Evolutionary conservation across 2,797 vertebrate genomes (phyloP).

Genomic region (Tamandua tetradactyla): DNA sequence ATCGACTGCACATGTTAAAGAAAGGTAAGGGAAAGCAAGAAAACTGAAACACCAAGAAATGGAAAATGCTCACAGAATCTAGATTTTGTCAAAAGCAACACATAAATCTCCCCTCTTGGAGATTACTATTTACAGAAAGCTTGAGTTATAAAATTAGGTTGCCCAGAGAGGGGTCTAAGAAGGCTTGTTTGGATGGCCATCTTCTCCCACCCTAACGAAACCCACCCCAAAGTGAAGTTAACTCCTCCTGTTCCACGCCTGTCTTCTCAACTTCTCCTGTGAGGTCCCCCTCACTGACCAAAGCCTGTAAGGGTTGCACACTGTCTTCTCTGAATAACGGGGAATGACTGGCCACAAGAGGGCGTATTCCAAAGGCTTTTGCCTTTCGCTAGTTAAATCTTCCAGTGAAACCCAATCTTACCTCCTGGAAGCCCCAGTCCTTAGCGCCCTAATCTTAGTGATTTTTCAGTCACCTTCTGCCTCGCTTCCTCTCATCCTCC

Average conservation of each 20-base stretch:
- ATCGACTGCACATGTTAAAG: conserved; percentile 31
- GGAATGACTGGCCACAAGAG: conserved; percentile 85
- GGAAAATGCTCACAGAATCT: not conserved
- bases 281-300: conserved; percentile 6
- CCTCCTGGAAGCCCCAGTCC: conserved; percentile 68
- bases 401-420: conserved; percentile 55
- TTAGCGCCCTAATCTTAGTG: conserved; percentile 56
- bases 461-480: conserved; percentile 70
- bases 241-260: not conserved
- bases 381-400: conserved; percentile 61
- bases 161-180: not conserved
- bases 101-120: not conserved
- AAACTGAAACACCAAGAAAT: not conserved
- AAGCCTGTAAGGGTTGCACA: not conserved
- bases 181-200: not conserved
- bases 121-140: not conserved
- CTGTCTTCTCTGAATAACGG: conserved; percentile 13
- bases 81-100: not conserved
- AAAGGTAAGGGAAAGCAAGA: not conserved
- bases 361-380: conserved; percentile 86
- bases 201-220: not conserved
- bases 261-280: not conserved
- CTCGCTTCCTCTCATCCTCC: conserved; percentile 56
- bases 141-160: conserved; percentile 7
- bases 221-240: not conserved